Evolutionary conservation across 1,140 invertebrate species (phyloP).

Genomic region (Conopomorpha cramerella): DNA sequence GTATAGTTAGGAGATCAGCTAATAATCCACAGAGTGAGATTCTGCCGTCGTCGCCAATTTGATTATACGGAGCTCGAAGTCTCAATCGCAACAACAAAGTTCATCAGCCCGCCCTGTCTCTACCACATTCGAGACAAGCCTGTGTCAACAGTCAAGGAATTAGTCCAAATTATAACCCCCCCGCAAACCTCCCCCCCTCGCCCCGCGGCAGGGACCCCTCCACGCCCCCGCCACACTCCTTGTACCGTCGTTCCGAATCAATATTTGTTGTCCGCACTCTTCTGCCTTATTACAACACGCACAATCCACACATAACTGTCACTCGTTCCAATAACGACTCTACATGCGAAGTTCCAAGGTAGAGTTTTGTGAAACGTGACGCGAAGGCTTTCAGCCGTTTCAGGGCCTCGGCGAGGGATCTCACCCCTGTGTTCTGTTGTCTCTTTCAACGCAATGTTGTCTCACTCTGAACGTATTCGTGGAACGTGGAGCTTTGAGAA

Average conservation of each 20-base stretch:
- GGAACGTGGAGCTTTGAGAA: no score
- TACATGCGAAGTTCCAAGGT: background rate
- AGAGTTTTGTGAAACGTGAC: background rate
- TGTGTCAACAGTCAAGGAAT: slow-evolving; percentile 52
- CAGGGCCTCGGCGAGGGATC: slow-evolving; percentile 12
- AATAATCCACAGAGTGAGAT: no score
- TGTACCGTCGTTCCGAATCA: slow-evolving; percentile 43
- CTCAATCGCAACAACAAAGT: slow-evolving; percentile 33
- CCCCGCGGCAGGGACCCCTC: no score
- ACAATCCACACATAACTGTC: slow-evolving; percentile 34
- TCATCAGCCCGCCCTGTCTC: slow-evolving; percentile 23
- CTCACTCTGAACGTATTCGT: no score
- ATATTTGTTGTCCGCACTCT: slow-evolving; percentile 59
- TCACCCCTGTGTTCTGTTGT: slow-evolving; percentile 44
- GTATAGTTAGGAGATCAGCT: no score
- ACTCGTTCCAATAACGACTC: slow-evolving; percentile 5
- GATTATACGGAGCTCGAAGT: no score
- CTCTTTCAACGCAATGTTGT: slow-evolving; percentile 50
- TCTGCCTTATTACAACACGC: slow-evolving; percentile 57
- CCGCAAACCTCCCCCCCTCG: slow-evolving; percentile 13
- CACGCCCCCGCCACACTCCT: slow-evolving; percentile 9
- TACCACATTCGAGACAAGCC: slow-evolving; percentile 38
- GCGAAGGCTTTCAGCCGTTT: slow-evolving; percentile 16
- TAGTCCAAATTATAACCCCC: slow-evolving; percentile 54
- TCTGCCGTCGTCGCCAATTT: background rate